A percentile compares a stretch with the other conserved stretches of the same genome.
Evolutionary conservation across 2,113 vertebrate species (phyloP).

Genomic region (Lepisosteus oculatus): DNA sequence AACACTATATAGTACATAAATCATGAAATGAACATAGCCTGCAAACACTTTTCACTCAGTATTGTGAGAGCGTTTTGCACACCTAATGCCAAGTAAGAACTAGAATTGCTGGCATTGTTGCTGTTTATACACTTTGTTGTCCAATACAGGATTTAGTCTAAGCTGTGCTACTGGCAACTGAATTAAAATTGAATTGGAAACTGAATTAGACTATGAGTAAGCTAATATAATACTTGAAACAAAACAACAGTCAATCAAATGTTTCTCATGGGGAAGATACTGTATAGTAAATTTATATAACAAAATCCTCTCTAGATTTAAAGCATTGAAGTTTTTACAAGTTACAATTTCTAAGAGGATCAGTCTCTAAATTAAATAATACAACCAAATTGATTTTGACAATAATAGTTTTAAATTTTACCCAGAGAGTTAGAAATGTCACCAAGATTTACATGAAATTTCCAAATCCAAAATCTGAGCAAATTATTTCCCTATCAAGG

Average conservation of each 20-base stretch:
- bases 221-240: neutral
- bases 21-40: no score
- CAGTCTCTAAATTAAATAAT: neutral
- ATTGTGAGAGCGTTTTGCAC: neutral
- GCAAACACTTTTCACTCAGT: no score
- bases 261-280: neutral
- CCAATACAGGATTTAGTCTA: slow-evolving; percentile 12
- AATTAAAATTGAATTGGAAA: slow-evolving; percentile 16
- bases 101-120: neutral
- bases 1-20: no score
- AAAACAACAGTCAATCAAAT: slow-evolving; percentile 22
- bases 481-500: no score
- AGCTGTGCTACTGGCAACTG: slow-evolving; percentile 15
- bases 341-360: slow-evolving; percentile 3
- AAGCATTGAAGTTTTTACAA: slow-evolving; percentile 5
- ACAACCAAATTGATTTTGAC: no score
- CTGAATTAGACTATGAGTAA: slow-evolving; percentile 15
- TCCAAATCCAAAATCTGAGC: no score
- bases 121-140: slow-evolving; percentile 12
- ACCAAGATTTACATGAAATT: no score
- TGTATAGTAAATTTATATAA: no score
- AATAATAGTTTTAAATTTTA: no score
- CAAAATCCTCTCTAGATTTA: neutral
- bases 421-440: no score
- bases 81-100: neutral